Evolutionary conservation across 2,888 invertebrate genomes (phyloP).

Genomic region (Neria commutata): DNA sequence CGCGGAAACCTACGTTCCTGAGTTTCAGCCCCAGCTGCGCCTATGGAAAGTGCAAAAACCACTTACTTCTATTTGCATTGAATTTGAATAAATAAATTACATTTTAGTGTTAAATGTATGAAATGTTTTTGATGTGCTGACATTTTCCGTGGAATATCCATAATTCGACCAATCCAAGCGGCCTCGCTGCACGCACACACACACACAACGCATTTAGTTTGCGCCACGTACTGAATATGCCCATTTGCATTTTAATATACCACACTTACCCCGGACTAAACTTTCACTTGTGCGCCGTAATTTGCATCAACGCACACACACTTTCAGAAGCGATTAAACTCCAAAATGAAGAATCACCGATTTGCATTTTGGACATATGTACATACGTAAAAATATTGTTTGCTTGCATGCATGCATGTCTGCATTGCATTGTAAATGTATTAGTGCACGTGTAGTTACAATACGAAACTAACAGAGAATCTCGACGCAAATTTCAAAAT

Average conservation of each 20-base stretch:
- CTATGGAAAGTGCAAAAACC: too few species aligned
- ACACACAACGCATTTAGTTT: not conserved
- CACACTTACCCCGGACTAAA: conserved; percentile 2
- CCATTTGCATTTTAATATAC: conserved; percentile 25
- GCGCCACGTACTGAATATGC: not conserved
- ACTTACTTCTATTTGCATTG: conserved; percentile 57
- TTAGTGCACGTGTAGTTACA: too few species aligned
- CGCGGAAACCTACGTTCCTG: conserved; percentile 29
- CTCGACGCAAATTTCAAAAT: not conserved
- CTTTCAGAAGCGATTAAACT: too few species aligned
- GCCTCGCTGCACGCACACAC: conserved; percentile 19
- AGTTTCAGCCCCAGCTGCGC: not conserved
- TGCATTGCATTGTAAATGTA: too few species aligned
- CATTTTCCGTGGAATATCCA: not conserved
- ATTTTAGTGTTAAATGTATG: conserved; percentile 33
- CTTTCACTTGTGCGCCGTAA: not conserved
- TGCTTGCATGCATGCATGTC: too few species aligned
- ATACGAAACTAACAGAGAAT: too few species aligned
- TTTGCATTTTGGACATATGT: too few species aligned
- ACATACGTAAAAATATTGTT: too few species aligned
- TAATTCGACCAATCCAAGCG: conserved; percentile 7
- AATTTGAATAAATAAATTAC: conserved; percentile 58
- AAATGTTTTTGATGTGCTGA: conserved; percentile 22
- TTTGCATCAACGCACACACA: not conserved
- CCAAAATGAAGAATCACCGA: too few species aligned